Evolutionary conservation across 2,888 invertebrate species (phyloP).

Genomic region (Atethmia centrago): DNA sequence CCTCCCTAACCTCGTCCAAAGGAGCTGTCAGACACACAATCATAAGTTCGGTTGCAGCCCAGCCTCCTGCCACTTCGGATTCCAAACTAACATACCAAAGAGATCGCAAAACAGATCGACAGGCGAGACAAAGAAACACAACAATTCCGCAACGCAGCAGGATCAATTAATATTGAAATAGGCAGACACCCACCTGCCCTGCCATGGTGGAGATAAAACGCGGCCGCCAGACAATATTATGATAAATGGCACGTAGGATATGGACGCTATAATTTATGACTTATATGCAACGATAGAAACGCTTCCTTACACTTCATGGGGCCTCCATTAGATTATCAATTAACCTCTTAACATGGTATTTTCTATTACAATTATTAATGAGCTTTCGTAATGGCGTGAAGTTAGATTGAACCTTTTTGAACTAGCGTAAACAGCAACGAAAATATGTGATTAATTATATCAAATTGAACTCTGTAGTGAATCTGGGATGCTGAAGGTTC

Average conservation of each 20-base stretch:
- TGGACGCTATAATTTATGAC: slow-evolving; percentile 76
- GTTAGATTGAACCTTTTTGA: slow-evolving; percentile 38
- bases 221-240: slow-evolving; percentile 83
- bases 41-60: slow-evolving; percentile 33
- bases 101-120: slow-evolving; percentile 54
- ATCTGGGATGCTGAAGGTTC: slow-evolving; percentile 23
- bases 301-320: slow-evolving; percentile 63
- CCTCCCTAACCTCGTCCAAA: slow-evolving; percentile 11
- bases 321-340: slow-evolving; percentile 73
- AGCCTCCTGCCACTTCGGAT: slow-evolving; percentile 46
- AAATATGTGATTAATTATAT: slow-evolving; percentile 1
- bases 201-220: slow-evolving; percentile 76
- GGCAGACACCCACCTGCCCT: slow-evolving; percentile 82
- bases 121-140: slow-evolving; percentile 65
- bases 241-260: slow-evolving; percentile 82
- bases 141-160: slow-evolving; percentile 75
- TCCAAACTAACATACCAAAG: slow-evolving; percentile 52
- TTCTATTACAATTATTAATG: slow-evolving; percentile 64
- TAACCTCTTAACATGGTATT: slow-evolving; percentile 66
- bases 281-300: slow-evolving; percentile 65
- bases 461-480: slow-evolving; percentile 8
- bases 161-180: slow-evolving; percentile 82
- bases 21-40: slow-evolving; percentile 33
- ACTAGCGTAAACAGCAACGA: slow-evolving; percentile 39
- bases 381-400: slow-evolving; percentile 48